Conservation (phyloP, 2,888 invertebrate genomes). For the Tetragonisca angustula region DNA sequence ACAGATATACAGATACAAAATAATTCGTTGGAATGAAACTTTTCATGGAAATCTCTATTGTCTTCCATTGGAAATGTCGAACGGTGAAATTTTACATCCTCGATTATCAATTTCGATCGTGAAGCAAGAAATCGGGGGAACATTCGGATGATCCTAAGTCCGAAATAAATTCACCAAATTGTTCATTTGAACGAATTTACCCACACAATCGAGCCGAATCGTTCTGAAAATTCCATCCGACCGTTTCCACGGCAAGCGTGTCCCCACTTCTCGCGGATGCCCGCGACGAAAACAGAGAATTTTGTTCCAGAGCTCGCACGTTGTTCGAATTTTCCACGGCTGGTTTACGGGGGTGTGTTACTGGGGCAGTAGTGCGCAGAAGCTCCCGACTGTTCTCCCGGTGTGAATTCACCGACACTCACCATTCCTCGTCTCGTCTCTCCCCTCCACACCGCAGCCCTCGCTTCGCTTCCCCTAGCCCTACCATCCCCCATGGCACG, state of each 20-base stretch:
- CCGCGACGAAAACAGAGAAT: constrained; percentile 30
- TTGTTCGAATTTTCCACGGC: constrained; percentile 67
- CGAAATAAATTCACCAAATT: not conserved
- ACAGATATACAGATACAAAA: too few relatives aligned
- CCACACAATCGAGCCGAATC: too few relatives aligned
- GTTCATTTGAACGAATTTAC: not conserved
- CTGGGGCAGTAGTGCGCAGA: constrained; percentile 82
- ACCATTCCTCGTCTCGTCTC: constrained; percentile 44
- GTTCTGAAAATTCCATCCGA: not conserved
- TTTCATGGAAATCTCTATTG: too few relatives aligned
- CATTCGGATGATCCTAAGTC: not conserved
- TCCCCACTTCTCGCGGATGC: not conserved
- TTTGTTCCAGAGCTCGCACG: constrained; percentile 65
- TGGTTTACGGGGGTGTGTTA: constrained; percentile 79
- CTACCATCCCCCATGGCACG: constrained; percentile 54
- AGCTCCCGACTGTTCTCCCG: constrained; percentile 74
- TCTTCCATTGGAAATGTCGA: too few relatives aligned
- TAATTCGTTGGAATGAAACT: too few relatives aligned
- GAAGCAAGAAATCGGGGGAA: not conserved
- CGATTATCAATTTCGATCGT: too few relatives aligned
- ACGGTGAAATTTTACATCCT: too few relatives aligned
- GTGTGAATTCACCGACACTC: constrained; percentile 72
- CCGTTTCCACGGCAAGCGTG: not conserved
- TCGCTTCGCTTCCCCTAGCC: too few relatives aligned
- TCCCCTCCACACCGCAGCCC: not conserved